Percentiles rank a stretch among this genome's conserved stretches.
Evolutionary conservation across 2,797 vertebrate genomes (phyloP).

Genomic region (Peromyscus aztecus): DNA sequence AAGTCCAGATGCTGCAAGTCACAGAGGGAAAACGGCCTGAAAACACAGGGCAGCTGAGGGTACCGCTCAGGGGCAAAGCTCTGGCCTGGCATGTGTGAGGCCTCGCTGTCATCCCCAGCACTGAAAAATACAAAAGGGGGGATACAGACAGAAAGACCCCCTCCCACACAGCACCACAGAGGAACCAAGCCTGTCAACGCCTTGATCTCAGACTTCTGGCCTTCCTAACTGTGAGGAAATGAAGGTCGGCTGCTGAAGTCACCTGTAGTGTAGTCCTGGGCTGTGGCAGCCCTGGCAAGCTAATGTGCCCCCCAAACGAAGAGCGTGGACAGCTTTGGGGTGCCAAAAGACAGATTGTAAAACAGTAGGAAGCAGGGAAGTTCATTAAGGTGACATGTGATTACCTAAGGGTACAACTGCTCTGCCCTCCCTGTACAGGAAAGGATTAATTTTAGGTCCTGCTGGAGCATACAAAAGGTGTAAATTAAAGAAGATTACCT

Average conservation of each 20-base stretch:
- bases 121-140: background rate
- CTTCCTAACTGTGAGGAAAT: background rate
- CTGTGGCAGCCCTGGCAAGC: conserved; percentile 44
- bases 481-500: conserved; percentile 76
- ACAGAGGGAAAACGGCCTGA: background rate
- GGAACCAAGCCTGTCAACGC: background rate
- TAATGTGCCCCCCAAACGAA: background rate
- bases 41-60: background rate
- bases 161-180: background rate
- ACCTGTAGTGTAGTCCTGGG: background rate
- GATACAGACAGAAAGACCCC: background rate
- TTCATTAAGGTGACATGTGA: conserved; percentile 76
- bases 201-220: background rate
- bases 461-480: conserved; percentile 73
- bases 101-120: background rate
- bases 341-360: conserved; percentile 80
- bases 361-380: conserved; percentile 78
- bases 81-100: background rate
- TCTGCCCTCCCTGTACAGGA: conserved; percentile 36
- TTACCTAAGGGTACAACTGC: conserved; percentile 74
- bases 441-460: conserved; percentile 79
- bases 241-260: background rate
- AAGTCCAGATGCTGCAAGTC: background rate
- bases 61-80: background rate
- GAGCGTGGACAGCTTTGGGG: conserved; percentile 57